Evolutionary conservation across 2,797 vertebrate genomes (phyloP).

Genomic region (Sylvilagus floridanus): DNA sequence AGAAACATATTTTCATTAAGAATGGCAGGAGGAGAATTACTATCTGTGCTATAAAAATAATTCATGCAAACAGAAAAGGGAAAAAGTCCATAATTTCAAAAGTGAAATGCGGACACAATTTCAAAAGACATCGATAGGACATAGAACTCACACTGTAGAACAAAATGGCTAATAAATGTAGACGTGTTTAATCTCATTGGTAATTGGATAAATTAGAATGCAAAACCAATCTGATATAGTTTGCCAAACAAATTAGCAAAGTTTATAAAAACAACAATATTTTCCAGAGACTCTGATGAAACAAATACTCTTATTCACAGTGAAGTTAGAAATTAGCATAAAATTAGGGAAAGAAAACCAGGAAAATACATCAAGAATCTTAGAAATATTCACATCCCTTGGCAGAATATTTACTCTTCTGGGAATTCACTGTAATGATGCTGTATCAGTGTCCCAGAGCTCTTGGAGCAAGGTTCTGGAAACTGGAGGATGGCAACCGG

Average conservation of each 20-base stretch:
- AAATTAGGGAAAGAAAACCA: background rate
- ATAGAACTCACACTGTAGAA: conserved; percentile 26
- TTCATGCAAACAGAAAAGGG: conserved; percentile 18
- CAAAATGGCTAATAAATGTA: conserved; percentile 61
- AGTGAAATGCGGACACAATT: conserved; percentile 68
- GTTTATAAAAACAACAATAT: conserved; percentile 48
- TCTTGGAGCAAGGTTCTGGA: background rate
- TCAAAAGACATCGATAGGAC: conserved; percentile 45
- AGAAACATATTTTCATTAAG: conserved; percentile 45
- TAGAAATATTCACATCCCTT: background rate
- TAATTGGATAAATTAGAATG: conserved; percentile 58
- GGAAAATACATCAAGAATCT: background rate
- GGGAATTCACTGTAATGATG: background rate
- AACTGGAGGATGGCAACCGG: background rate
- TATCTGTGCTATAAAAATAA: conserved; percentile 42
- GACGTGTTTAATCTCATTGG: conserved; percentile 47
- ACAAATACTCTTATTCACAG: background rate
- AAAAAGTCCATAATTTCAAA: conserved; percentile 44
- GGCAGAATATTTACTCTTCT: background rate
- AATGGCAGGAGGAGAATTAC: conserved; percentile 45
- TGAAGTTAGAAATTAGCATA: conserved; percentile 13
- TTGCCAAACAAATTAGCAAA: conserved; percentile 55
- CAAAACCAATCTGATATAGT: conserved; percentile 1
- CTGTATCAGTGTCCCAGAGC: background rate
- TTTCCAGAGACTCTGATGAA: background rate